Conservation (phyloP, 2,888 invertebrate species). For the Bibio marci region DNA sequence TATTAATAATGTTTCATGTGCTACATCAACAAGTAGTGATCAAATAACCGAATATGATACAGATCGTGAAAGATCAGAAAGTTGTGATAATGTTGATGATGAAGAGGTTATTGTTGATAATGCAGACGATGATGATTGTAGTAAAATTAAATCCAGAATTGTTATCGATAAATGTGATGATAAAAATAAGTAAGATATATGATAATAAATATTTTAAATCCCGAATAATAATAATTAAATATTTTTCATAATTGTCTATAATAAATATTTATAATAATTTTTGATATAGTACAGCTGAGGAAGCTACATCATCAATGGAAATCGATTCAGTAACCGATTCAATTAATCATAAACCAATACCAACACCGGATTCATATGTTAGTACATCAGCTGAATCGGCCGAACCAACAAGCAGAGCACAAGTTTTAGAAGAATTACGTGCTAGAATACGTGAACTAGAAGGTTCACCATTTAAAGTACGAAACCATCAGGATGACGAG, state of each 20-base stretch:
- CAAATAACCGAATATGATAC: slow-evolving; percentile 7
- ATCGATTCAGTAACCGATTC: slow-evolving; percentile 9
- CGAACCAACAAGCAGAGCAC: slow-evolving; percentile 29
- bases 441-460: slow-evolving; percentile 38
- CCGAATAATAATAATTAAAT: too few species aligned
- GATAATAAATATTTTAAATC: too few species aligned
- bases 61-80: neutral
- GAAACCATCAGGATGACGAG: slow-evolving; percentile 26
- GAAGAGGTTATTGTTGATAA: slow-evolving; percentile 30
- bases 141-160: neutral
- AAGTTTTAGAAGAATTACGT: slow-evolving; percentile 38
- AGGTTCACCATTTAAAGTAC: slow-evolving; percentile 17
- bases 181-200: slow-evolving; percentile 5
- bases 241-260: neutral
- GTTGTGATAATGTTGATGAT: slow-evolving; percentile 27
- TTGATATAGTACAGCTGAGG: slow-evolving; percentile 7
- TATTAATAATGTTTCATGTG: slow-evolving; percentile 6
- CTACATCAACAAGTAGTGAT: slow-evolving; percentile 10
- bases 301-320: slow-evolving; percentile 11
- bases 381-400: slow-evolving; percentile 27
- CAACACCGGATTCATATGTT: slow-evolving; percentile 31
- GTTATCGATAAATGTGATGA: slow-evolving; percentile 2
- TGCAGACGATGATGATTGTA: slow-evolving; percentile 7
- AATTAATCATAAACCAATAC: slow-evolving; percentile 9
- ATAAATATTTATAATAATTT: neutral